These are phyloP conservation scores for Drosophila murphyi DNA, from an alignment of 1,140 invertebrate species.

Conservation along the genomic window DNA sequence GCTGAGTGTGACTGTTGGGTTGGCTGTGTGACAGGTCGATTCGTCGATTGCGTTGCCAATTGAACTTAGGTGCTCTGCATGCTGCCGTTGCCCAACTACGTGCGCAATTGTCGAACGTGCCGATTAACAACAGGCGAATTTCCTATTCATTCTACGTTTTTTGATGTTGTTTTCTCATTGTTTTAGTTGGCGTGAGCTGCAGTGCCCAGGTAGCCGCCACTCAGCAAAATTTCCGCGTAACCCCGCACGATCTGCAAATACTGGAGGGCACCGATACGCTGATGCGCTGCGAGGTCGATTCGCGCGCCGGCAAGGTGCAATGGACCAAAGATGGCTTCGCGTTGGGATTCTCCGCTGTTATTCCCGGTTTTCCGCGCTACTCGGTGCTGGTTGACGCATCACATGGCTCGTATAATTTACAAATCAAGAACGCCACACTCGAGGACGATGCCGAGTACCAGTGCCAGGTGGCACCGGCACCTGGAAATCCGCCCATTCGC, in stretches of 20 bases:
- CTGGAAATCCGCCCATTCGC: conserved; percentile 91
- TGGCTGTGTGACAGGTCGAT: conserved; percentile 63
- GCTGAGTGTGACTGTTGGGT: background rate
- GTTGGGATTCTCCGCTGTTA: conserved; percentile 91
- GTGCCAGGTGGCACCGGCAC: conserved; percentile 94
- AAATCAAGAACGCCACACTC: conserved; percentile 92
- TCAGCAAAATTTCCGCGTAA: conserved; percentile 91
- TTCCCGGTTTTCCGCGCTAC: conserved; percentile 94
- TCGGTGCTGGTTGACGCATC: conserved; percentile 92
- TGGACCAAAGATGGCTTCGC: conserved; percentile 98
- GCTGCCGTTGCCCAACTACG: conserved; percentile 76
- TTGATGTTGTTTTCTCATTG: conserved; percentile 11
- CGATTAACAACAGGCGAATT: conserved; percentile 72
- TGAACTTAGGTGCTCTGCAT: conserved; percentile 58
- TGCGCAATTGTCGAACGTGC: conserved; percentile 79
- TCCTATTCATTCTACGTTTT: conserved; percentile 21
- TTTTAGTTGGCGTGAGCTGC: conserved; percentile 46
- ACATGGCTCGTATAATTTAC: conserved; percentile 93
- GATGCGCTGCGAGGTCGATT: conserved; percentile 92
- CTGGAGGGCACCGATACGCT: conserved; percentile 92
- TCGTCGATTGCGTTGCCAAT: conserved; percentile 65
- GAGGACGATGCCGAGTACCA: conserved; percentile 96
- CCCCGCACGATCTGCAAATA: conserved; percentile 91
- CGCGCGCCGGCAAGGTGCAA: conserved; percentile 93
- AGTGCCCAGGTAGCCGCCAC: conserved; percentile 11